Percentiles rank a stretch among this genome's conserved stretches.
Evolutionary conservation across 2,113 vertebrate species (phyloP).

Genomic region (Xiphophorus maculatus): DNA sequence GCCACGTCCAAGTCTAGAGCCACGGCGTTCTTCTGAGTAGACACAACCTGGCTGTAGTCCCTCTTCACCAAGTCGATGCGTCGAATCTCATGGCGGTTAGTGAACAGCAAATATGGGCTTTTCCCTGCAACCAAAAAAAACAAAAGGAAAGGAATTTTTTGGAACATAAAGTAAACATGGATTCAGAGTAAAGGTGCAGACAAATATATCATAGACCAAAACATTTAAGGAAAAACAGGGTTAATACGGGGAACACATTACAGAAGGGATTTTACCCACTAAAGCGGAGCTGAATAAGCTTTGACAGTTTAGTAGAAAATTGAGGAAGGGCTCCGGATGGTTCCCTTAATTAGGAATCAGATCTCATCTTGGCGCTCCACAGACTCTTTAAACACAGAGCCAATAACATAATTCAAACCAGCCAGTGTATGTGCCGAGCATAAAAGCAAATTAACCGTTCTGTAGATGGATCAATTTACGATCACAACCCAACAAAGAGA

Average conservation of each 20-base stretch:
- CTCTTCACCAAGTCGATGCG: conserved; percentile 92
- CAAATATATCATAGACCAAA: background rate
- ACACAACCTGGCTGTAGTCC: conserved; percentile 93
- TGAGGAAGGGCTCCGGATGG: background rate
- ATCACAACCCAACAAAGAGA: background rate
- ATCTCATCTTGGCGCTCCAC: background rate
- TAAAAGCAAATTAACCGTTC: conserved; percentile 11
- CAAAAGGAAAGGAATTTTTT: background rate
- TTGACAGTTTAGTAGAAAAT: conserved; percentile 21
- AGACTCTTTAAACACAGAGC: conserved; percentile 1
- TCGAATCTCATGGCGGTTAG: conserved; percentile 94
- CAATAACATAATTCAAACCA: conserved; percentile 10
- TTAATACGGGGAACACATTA: background rate
- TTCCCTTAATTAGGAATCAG: conserved; percentile 16
- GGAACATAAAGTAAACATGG: background rate
- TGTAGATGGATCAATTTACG: background rate
- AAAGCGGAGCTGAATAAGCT: conserved; percentile 7
- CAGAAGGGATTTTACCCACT: conserved; percentile 9
- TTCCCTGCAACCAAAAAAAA: conserved; percentile 77
- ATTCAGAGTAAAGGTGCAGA: background rate
- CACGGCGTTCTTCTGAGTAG: conserved; percentile 94
- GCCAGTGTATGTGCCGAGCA: conserved; percentile 1
- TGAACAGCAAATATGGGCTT: conserved; percentile 93
- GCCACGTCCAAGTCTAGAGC: conserved; percentile 92
- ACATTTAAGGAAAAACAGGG: background rate